Evolutionary conservation across 1,140 invertebrate species (phyloP), one percentile per base, ranked within the genome.

Genomic region (Triops cancriformis): DNA sequence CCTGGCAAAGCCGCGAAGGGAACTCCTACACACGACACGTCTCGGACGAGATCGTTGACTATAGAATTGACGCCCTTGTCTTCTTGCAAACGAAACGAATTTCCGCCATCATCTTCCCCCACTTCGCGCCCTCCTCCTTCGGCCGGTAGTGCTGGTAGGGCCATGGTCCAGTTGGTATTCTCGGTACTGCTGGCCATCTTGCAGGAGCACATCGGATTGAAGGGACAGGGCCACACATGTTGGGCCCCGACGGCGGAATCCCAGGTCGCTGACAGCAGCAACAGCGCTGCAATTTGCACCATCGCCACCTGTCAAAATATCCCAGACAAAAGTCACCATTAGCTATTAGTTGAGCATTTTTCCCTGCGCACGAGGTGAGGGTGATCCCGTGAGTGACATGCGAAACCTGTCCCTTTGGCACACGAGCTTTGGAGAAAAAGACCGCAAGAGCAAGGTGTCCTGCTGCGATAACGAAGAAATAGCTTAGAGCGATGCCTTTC

Each of bases 141-240:
- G 37, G 75, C 5, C 31, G 41, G 51, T 74, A 79, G 85, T 84
- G 75, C 88, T 86, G 78, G 87, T 87, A 79, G 87, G 84, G 0
- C 12, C 26, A 73, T 12, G 18, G 77, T 31, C 72, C 76, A 77
- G 37, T 37, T 41, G 23, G n/a, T 41, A 18, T 23, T 64, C n/a
- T 23, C 28, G 72, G 26, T 41, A 18, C 31, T 28, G n/a, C 28
- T 27, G 1, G 75, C 26, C 77, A 88, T 83, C 82, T 88, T 88
- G 80, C 89, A 90, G 78, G 88, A 85, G 82, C 89, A 89, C 87
- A 89, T 89, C 23, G 88, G 85, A 81, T 89, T 89, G 81, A 89
- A 87, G 28, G 85, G 85, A 81, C 89, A 89, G 37, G 88, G 86
- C 74, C 73, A 18, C 28, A 43, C 77, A 23, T 78, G 73, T 42